Base-by-base conservation (phyloP, 2,113 vertebrate species). In the Columba janthina region DNA sequence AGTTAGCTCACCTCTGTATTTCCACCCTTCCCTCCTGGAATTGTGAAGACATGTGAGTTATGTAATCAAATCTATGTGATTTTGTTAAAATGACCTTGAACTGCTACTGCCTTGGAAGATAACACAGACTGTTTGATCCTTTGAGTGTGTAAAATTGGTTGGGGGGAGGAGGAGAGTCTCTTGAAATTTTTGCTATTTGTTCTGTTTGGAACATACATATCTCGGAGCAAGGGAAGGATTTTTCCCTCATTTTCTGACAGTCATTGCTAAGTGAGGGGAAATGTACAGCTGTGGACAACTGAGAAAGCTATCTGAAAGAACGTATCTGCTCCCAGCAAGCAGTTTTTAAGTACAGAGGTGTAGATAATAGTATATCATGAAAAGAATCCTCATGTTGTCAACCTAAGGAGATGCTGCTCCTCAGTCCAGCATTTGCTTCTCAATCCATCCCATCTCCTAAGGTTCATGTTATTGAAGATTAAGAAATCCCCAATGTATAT, bases 241-340 rank as follows among this genome's bases (percentile, higher is more conserved):
- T 91, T 53, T 31, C 29, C 21, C 15, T 74, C 8, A 6, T 24
- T 2, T 0, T 29, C 31, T 2, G 4, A 69, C 10, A 62, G 22
- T 77, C 22, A 6, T 50, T 73, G 40, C 21, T 44, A 74, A 77
- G 65, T 54, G 20, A 48, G 74, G 81, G 40, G 46, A 84, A 80
- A 44, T 24, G 15, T 19, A 16, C 5, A 31, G 29, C 29, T 77
- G 34, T 70, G 51, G 46, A 21, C n/a, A 73, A 58, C 7, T 53
- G 44, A 10, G 80, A 86, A 79, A 46, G 22, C 10, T 21, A 24
- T 54, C 12, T 50, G 36, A 70, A 66, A 70, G 17, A 77, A 65
- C 6, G 13, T 44, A 14, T 28, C 17, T 0, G 0, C 18, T 15
- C 15, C 14, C 26, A 69, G 9, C 6, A 65, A 60, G 10, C 8